Conservation (phyloP, 1,140 invertebrate genomes). For the Pseudomyrmex sp. region DNA sequence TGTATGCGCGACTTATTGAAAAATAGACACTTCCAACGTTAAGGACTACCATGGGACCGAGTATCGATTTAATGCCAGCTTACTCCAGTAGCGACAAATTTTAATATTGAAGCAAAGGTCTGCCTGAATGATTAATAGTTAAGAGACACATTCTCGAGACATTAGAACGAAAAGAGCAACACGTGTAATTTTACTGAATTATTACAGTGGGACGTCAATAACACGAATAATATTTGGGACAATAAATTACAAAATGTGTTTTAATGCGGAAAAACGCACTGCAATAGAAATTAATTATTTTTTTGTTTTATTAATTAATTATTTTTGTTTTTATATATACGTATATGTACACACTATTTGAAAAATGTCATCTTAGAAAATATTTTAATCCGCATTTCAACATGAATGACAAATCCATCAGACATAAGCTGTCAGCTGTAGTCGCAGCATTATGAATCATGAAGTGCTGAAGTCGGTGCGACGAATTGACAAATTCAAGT, state of each 20-base stretch:
- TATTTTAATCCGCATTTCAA: not conserved
- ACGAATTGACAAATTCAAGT: not conserved
- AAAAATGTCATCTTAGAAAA: not conserved
- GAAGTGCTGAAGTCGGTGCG: not conserved
- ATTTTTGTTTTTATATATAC: too few species aligned
- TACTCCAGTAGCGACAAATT: not conserved
- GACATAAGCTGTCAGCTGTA: slow-evolving; percentile 7
- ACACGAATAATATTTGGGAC: not conserved
- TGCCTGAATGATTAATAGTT: not conserved
- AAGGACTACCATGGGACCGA: not conserved
- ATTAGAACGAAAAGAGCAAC: not conserved
- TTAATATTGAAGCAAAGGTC: not conserved
- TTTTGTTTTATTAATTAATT: too few species aligned
- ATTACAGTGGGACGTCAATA: not conserved
- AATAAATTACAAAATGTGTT: too few species aligned
- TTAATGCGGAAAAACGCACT: too few species aligned
- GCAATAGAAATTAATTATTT: slow-evolving; percentile 1
- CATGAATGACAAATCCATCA: not conserved
- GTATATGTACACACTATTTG: not conserved
- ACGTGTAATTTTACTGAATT: not conserved
- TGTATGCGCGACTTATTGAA: slow-evolving; percentile 8
- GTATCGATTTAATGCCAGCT: slow-evolving; percentile 22
- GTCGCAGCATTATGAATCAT: not conserved
- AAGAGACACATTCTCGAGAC: not conserved
- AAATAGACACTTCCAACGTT: slow-evolving; percentile 3